Evolutionary conservation across 1,140 invertebrate genomes (phyloP), one percentile per base, ranked within the genome.

Genomic region (Caerostris darwini): DNA sequence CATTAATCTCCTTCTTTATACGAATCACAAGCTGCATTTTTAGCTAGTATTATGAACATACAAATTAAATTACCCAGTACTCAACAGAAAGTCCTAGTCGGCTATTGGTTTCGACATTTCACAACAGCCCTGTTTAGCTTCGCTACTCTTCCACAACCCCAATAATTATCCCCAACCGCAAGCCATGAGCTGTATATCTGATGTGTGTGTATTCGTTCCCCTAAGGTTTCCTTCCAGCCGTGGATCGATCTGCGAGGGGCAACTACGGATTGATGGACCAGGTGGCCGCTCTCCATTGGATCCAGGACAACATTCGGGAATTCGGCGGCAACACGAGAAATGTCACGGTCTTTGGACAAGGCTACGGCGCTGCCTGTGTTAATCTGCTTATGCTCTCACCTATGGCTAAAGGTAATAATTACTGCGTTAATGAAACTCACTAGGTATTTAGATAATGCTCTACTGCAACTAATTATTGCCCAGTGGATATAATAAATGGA

Each of bases 301-400:
- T 95, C 10, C 94, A 95, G 94, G 96, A 96, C 94, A 96, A 97
- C 95, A 96, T 97, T 34, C 95, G 81, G 7, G 95, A 95, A 91
- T 97, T 97, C 95, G 96, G 96, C 69, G 96, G 96, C 7, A 96
- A 97, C 95, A 94, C 96, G 5, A 59, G 86, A 7, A 95, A 95
- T 94, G 95, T 96, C 7, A 96, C 96, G 19, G 93, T 96, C 8
- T 95, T 96, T 92, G 96, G 96, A 10, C 95, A 96, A 81, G 96
- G 96, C 5, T 94, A 96, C 81, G 96, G 96, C 10, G 96, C 96
- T 10, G 95, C 96, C 3, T 94, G 96, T 17, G 95, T 95, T 53
- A 94, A 95, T 82, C 91, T 95, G n/a, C 94, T 95, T n/a, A 95
- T 95, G 95, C 81, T 95, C n/a, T 95, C 95, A 19, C 95, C 95